These are phyloP conservation scores for Nyctereutes procyonoides DNA, from an alignment of 2,113 vertebrate species.

Conservation along the genomic window DNA sequence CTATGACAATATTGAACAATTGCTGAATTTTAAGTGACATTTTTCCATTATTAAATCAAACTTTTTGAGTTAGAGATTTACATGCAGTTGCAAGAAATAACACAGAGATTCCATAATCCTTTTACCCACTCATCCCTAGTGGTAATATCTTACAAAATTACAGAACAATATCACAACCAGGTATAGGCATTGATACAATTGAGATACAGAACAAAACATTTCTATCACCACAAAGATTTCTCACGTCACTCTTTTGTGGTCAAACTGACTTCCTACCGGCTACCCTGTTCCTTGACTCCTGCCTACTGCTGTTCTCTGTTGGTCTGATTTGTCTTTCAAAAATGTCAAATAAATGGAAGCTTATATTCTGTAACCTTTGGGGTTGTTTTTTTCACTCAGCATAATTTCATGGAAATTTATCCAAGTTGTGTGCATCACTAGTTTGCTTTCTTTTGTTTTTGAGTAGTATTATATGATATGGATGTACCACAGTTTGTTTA, in stretches of 20 bases:
- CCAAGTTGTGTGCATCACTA: background rate
- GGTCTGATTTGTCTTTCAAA: background rate
- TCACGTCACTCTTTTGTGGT: background rate
- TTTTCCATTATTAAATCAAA: background rate
- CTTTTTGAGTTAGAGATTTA: conserved; percentile 7
- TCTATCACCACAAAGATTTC: background rate
- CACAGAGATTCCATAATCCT: background rate
- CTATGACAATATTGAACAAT: background rate
- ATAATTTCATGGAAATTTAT: background rate
- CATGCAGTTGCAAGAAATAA: background rate
- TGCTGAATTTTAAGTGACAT: background rate
- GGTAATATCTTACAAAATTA: background rate
- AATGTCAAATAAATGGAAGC: background rate
- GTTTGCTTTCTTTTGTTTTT: background rate
- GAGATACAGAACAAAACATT: background rate
- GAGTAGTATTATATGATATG: background rate
- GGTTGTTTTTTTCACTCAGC: background rate
- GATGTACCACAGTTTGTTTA: background rate
- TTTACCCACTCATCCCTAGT: background rate
- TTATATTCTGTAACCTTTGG: background rate
- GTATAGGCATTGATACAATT: background rate
- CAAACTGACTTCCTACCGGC: background rate
- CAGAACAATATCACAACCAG: background rate
- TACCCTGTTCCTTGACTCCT: background rate
- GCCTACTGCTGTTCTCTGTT: background rate